Evolutionary conservation across 2,888 invertebrate genomes (phyloP).

Genomic region (Himalopsyche tibetana): DNA sequence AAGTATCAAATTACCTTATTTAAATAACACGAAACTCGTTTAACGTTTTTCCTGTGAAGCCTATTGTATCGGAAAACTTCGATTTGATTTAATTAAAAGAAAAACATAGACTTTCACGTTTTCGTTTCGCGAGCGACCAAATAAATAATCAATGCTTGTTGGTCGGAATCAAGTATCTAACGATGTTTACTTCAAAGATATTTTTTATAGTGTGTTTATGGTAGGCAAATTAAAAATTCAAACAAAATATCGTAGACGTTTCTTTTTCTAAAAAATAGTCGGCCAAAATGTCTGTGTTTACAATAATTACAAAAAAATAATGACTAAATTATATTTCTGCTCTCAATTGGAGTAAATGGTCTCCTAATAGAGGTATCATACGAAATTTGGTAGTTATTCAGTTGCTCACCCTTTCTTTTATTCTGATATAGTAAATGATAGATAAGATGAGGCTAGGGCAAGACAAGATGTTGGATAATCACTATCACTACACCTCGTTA

Average conservation of each 20-base stretch:
- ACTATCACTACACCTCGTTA: too few species aligned
- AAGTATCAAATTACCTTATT: not conserved
- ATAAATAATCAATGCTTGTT: constrained; percentile 9
- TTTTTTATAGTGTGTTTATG: not conserved
- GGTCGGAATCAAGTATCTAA: not conserved
- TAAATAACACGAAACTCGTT: constrained; percentile 21
- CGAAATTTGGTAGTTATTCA: too few species aligned
- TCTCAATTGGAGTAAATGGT: too few species aligned
- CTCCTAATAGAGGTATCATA: too few species aligned
- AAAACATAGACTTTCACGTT: not conserved
- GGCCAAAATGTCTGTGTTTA: too few species aligned
- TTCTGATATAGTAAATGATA: too few species aligned
- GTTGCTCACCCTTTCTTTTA: too few species aligned
- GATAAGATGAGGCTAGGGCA: too few species aligned
- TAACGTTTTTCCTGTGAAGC: not conserved
- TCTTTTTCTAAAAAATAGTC: too few species aligned
- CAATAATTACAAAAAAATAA: too few species aligned
- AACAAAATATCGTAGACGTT: not conserved
- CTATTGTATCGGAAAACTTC: constrained; percentile 2
- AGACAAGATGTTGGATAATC: too few species aligned
- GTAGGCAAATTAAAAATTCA: not conserved
- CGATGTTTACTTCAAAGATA: not conserved
- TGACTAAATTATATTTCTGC: too few species aligned
- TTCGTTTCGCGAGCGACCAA: not conserved
- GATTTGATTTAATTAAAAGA: constrained; percentile 20